A percentile compares a stretch with the other conserved stretches of the same genome.
phyloP scores from a whole-genome alignment of 2,113 vertebrate species.

The Ovis canadensis region DNA sequence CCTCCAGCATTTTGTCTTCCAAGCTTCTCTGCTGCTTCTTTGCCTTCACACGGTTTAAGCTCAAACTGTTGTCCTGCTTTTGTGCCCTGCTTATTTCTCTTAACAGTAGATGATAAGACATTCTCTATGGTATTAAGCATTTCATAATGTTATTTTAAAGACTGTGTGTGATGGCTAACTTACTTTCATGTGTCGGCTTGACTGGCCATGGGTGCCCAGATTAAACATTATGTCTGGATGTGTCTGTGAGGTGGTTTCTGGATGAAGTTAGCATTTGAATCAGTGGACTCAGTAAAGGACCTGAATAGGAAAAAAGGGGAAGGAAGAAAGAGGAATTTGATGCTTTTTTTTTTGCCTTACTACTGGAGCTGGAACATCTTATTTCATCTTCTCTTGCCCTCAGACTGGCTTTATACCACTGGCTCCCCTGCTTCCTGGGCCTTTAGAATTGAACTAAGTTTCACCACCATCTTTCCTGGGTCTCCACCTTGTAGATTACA shows the following conservation, averaged over 20 bases:
- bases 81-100: not conserved
- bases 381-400: not conserved
- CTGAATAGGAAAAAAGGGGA: not conserved
- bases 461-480: not conserved
- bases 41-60: not conserved
- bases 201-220: no score
- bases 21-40: not conserved
- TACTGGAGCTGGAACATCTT: not conserved
- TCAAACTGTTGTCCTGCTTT: not conserved
- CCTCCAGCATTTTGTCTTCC: no score
- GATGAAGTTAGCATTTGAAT: not conserved
- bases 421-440: not conserved
- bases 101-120: not conserved
- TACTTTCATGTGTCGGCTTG: not conserved
- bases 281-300: not conserved
- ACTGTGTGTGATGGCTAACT: not conserved
- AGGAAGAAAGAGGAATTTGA: not conserved
- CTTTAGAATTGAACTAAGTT: not conserved
- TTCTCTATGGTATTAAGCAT: not conserved
- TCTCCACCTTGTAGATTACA: not conserved
- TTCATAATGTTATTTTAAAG: not conserved
- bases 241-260: not conserved
- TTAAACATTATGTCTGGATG: not conserved
- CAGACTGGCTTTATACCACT: not conserved
- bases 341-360: not conserved